Evolutionary conservation across 2,888 invertebrate genomes (phyloP).

Genomic region (Patella caerulea): DNA sequence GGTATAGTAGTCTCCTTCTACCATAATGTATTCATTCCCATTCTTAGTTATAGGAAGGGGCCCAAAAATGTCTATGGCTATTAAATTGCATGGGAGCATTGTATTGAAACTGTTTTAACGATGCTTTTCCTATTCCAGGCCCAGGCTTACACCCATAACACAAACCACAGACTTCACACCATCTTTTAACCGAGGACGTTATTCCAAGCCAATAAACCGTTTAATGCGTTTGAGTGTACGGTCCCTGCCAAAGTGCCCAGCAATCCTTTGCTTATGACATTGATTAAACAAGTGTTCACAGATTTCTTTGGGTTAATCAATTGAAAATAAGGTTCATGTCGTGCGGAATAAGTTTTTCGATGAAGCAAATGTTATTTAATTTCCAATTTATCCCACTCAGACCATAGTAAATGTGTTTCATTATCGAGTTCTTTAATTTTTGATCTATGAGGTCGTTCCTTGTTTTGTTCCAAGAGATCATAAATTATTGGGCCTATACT

Average conservation of each 20-base stretch:
- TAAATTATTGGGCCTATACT: neutral
- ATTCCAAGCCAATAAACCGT: constrained; percentile 36
- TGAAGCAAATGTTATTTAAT: constrained; percentile 25
- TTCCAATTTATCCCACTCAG: constrained; percentile 4
- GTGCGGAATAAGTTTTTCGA: constrained; percentile 7
- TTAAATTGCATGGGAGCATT: constrained; percentile 26
- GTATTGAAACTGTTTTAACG: constrained; percentile 27
- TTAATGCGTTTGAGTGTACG: constrained; percentile 28
- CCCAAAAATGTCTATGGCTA: constrained; percentile 36
- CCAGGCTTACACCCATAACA: constrained; percentile 39
- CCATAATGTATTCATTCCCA: no score
- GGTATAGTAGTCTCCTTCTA: no score
- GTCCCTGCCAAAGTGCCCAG: constrained; percentile 38
- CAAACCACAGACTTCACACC: constrained; percentile 36
- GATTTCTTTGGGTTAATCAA: constrained; percentile 29
- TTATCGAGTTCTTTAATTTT: neutral
- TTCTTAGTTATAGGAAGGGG: no score
- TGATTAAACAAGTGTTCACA: constrained; percentile 27
- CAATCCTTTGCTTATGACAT: constrained; percentile 29
- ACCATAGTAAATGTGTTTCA: neutral
- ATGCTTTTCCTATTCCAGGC: constrained; percentile 36
- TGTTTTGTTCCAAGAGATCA: neutral
- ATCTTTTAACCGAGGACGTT: constrained; percentile 24
- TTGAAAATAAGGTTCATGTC: constrained; percentile 9
- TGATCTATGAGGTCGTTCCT: neutral